Percentiles rank a stretch among this genome's conserved stretches.
phyloP scores from a whole-genome alignment of 2,888 invertebrate genomes.

The Melanotus villosus region DNA sequence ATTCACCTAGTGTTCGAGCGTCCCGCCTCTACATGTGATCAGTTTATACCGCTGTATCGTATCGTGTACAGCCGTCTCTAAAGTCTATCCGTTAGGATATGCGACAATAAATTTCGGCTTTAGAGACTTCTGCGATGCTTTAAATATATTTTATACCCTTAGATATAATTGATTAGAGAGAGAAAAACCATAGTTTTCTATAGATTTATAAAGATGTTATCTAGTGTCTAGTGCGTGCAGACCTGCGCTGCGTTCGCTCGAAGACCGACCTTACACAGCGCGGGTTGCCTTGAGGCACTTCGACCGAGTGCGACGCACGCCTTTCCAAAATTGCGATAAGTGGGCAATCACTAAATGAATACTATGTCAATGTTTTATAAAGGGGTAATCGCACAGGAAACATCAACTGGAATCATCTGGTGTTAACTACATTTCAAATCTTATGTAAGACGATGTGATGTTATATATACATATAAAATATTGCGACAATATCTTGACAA shows the following conservation, averaged over 20 bases:
- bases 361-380: slow-evolving; percentile 54
- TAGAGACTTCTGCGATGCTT: slow-evolving; percentile 60
- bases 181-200: slow-evolving; percentile 68
- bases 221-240: slow-evolving; percentile 55
- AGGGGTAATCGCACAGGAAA: slow-evolving; percentile 40
- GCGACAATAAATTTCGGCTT: slow-evolving; percentile 51
- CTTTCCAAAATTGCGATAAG: slow-evolving; percentile 56
- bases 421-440: slow-evolving; percentile 40
- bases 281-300: slow-evolving; percentile 13
- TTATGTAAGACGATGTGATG: slow-evolving; percentile 45
- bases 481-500: slow-evolving; percentile 42
- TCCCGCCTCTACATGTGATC: slow-evolving; percentile 68
- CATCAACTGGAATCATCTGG: slow-evolving; percentile 32
- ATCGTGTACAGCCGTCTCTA: slow-evolving; percentile 49
- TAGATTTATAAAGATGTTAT: slow-evolving; percentile 65
- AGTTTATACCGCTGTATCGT: slow-evolving; percentile 59
- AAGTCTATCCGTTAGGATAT: slow-evolving; percentile 46
- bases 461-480: slow-evolving; percentile 37
- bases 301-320: slow-evolving; percentile 29
- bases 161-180: slow-evolving; percentile 57
- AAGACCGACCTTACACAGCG: slow-evolving; percentile 8
- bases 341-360: slow-evolving; percentile 60
- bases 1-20: slow-evolving; percentile 68
- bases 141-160: slow-evolving; percentile 68
- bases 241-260: slow-evolving; percentile 34